These are phyloP conservation scores for Spodoptera exigua DNA, from an alignment of 2,888 invertebrate genomes.

Conservation along the genomic window DNA sequence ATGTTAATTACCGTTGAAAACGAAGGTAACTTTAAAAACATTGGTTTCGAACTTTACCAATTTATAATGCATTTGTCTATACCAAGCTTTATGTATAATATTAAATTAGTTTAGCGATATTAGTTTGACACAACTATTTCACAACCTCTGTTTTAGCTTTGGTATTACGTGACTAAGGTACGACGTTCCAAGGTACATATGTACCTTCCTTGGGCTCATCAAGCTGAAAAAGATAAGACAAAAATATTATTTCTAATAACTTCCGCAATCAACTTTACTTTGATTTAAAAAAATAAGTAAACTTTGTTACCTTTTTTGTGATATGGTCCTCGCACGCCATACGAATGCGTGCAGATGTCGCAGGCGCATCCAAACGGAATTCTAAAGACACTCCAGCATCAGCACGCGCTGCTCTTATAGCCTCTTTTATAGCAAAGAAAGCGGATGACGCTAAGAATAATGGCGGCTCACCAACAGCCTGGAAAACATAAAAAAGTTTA, in stretches of 20 bases:
- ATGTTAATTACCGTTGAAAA: conserved; percentile 7
- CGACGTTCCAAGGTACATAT: conserved; percentile 91
- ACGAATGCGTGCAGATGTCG: conserved; percentile 96
- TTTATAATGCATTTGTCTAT: conserved; percentile 2
- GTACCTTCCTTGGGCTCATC: conserved; percentile 85
- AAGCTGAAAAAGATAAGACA: conserved; percentile 84
- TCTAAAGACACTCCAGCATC: conserved; percentile 90
- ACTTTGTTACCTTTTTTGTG: conserved; percentile 91
- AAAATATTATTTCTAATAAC: too few relatives aligned
- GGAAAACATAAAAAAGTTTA: conserved; percentile 67
- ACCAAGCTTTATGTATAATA: conserved; percentile 14
- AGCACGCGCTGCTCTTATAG: conserved; percentile 93
- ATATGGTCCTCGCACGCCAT: conserved; percentile 96
- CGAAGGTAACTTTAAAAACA: conserved; percentile 11
- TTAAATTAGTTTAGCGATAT: conserved; percentile 7
- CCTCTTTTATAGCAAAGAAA: conserved; percentile 97
- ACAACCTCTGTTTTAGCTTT: conserved; percentile 41
- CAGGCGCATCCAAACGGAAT: conserved; percentile 94
- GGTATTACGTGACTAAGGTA: conserved; percentile 77
- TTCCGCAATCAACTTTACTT: not conserved
- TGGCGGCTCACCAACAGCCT: conserved; percentile 99
- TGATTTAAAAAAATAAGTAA: not conserved
- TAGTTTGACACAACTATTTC: conserved; percentile 34
- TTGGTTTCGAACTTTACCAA: conserved; percentile 7
- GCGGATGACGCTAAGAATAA: conserved; percentile 96